These are phyloP conservation scores for Stichodactyla mertensii DNA, from an alignment of 64 coral and sea anemone genomes.

Conservation along the genomic window DNA sequence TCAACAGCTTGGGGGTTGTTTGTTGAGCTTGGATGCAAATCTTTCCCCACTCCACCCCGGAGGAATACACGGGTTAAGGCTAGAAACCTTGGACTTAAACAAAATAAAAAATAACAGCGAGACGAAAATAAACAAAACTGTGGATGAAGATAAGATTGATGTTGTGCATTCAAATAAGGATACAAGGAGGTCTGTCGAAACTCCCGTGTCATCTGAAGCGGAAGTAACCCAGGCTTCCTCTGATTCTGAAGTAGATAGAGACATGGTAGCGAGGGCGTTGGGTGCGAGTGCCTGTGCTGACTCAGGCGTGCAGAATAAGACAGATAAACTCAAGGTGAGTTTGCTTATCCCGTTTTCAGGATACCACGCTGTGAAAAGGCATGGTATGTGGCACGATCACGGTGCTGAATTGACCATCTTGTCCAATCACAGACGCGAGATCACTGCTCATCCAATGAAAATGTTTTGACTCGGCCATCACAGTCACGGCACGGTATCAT, in stretches of 20 bases:
- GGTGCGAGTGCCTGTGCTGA: conserved; percentile 76
- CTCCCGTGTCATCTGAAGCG: neutral
- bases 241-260: conserved; percentile 42
- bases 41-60: neutral
- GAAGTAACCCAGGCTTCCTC: neutral
- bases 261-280: conserved; percentile 59
- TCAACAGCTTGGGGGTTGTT: neutral
- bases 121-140: neutral
- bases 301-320: conserved; percentile 55
- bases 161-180: neutral
- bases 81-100: neutral
- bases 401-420: no score
- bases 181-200: neutral
- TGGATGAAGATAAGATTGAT: neutral
- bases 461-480: no score
- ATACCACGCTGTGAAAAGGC: neutral
- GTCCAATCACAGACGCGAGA: no score
- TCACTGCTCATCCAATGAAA: no score
- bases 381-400: no score
- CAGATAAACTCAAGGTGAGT: conserved; percentile 70
- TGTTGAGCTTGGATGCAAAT: neutral
- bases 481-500: no score
- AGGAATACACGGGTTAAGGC: neutral
- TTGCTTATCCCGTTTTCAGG: neutral
- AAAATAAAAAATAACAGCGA: neutral